Conservation (phyloP, 2,113 vertebrate species). For the Hiodon alosoides region DNA sequence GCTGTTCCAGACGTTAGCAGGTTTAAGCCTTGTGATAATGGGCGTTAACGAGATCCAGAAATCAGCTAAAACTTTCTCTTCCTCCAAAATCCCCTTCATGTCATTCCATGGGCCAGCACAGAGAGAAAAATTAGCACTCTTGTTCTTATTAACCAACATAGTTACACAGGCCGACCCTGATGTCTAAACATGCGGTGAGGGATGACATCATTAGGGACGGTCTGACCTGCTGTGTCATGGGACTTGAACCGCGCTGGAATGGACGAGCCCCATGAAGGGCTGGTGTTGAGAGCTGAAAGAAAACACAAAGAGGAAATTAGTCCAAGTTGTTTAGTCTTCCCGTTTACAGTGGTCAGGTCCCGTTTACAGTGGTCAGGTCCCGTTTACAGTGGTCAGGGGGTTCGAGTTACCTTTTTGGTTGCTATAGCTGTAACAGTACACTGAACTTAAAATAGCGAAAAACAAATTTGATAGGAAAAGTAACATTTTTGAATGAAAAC, state of each 20-base stretch:
- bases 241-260: constrained; percentile 84
- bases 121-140: background rate
- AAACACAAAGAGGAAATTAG: constrained; percentile 31
- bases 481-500: no score
- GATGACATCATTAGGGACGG: background rate
- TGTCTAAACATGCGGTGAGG: background rate
- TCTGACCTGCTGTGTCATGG: background rate
- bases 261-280: constrained; percentile 85
- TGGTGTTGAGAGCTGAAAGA: constrained; percentile 71
- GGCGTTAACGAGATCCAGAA: background rate
- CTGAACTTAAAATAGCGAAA: no score
- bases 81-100: background rate
- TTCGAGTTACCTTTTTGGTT: no score
- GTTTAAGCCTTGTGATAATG: background rate
- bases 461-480: no score
- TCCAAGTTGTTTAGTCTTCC: background rate
- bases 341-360: background rate
- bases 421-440: no score
- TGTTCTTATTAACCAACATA: background rate
- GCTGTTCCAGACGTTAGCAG: background rate
- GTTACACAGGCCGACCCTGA: background rate
- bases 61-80: no score
- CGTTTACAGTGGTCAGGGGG: no score
- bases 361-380: no score
- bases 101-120: background rate